Evolutionary conservation across 2,888 invertebrate genomes (phyloP).

Genomic region (Leptinotarsa rubiginosa): DNA sequence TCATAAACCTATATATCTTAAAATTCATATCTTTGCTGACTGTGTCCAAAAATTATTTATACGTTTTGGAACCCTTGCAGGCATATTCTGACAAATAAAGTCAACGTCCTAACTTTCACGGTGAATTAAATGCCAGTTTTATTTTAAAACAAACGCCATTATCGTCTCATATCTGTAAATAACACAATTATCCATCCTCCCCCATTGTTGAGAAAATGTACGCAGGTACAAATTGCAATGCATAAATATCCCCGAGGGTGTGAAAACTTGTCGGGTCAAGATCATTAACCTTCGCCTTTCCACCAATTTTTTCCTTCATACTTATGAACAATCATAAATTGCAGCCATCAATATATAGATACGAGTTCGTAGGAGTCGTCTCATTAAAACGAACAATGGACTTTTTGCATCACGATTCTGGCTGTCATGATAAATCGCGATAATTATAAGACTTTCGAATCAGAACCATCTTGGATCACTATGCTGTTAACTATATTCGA

Average conservation of each 20-base stretch:
- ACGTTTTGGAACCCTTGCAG: too few relatives aligned
- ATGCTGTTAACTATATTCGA: slow-evolving; percentile 5
- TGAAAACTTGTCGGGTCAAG: slow-evolving; percentile 56
- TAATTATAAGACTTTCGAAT: slow-evolving; percentile 41
- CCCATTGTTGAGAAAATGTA: slow-evolving; percentile 31
- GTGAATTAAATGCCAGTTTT: not conserved
- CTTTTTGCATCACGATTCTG: slow-evolving; percentile 44
- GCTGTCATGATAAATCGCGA: slow-evolving; percentile 43
- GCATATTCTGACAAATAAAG: too few relatives aligned
- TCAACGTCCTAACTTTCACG: not conserved
- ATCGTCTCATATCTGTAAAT: slow-evolving; percentile 44
- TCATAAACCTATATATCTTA: too few relatives aligned
- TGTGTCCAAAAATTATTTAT: too few relatives aligned
- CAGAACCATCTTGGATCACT: slow-evolving; percentile 19
- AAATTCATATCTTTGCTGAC: too few relatives aligned
- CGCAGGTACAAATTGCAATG: slow-evolving; percentile 45
- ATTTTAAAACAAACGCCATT: slow-evolving; percentile 20
- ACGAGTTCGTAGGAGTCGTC: slow-evolving; percentile 49
- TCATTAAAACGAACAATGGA: slow-evolving; percentile 52
- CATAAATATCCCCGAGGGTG: slow-evolving; percentile 53
- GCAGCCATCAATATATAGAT: slow-evolving; percentile 49
- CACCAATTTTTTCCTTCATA: slow-evolving; percentile 37
- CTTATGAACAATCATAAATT: slow-evolving; percentile 57
- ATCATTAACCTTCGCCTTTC: slow-evolving; percentile 57
- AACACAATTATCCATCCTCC: slow-evolving; percentile 46